phyloP scores from a whole-genome alignment of 1,140 invertebrate species.

The Streblospio benedicti region DNA sequence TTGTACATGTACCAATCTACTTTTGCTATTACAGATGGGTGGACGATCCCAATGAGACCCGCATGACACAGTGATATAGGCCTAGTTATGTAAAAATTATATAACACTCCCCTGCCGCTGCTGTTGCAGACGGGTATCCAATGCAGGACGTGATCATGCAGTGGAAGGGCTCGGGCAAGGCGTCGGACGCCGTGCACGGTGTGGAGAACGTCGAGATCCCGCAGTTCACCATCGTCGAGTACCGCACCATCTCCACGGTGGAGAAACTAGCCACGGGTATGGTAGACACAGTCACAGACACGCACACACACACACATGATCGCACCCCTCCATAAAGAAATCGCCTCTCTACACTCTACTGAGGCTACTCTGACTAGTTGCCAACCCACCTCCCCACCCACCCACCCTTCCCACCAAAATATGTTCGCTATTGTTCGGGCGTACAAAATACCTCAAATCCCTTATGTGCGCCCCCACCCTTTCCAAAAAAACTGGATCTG shows the following conservation, averaged over 20 bases:
- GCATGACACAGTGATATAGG: too few species aligned
- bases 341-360: too few species aligned
- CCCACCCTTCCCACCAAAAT: too few species aligned
- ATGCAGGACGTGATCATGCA: constrained; percentile 95
- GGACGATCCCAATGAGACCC: too few species aligned
- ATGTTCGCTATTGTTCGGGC: too few species aligned
- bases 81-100: background rate
- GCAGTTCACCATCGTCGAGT: constrained; percentile 89
- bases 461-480: too few species aligned
- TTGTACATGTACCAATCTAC: too few species aligned
- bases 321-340: background rate
- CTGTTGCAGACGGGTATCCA: constrained; percentile 82
- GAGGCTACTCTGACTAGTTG: too few species aligned
- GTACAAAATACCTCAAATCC: too few species aligned
- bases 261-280: constrained; percentile 68
- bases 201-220: constrained; percentile 88
- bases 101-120: background rate
- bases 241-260: constrained; percentile 84
- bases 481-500: too few species aligned
- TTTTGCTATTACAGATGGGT: too few species aligned
- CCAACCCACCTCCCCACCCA: too few species aligned
- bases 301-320: background rate
- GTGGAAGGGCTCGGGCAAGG: constrained; percentile 67
- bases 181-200: constrained; percentile 62
- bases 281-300: background rate